phyloP scores from a whole-genome alignment of 2,888 invertebrate genomes.

The Sesia apiformis region DNA sequence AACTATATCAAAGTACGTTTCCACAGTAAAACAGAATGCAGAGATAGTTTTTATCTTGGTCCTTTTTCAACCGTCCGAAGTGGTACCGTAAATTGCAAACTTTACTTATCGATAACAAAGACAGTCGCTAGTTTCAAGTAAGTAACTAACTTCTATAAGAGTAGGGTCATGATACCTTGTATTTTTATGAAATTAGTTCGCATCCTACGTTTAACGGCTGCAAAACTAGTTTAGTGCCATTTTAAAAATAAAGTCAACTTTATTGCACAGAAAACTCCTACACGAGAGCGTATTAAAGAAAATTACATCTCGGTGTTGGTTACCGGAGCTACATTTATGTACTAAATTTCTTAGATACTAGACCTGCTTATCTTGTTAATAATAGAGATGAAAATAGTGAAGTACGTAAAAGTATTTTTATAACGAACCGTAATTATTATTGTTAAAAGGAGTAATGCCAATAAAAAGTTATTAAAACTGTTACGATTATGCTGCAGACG shows the following conservation, averaged over 20 bases:
- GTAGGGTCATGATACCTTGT: neutral
- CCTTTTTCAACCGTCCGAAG: neutral
- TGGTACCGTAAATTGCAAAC: constrained; percentile 1
- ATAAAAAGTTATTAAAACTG: too few species aligned
- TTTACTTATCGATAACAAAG: constrained; percentile 1
- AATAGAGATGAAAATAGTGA: too few species aligned
- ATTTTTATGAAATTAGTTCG: constrained; percentile 5
- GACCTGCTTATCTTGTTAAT: too few species aligned
- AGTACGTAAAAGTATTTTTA: too few species aligned
- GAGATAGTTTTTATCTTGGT: neutral
- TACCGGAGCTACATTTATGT: neutral
- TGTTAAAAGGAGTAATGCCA: too few species aligned
- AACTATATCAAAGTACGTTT: too few species aligned
- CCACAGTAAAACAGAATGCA: neutral
- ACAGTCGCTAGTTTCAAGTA: neutral
- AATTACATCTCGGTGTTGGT: neutral
- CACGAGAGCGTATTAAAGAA: neutral
- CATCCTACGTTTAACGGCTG: neutral
- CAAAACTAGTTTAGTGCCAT: constrained; percentile 1
- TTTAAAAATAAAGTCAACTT: constrained; percentile 2
- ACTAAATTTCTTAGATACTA: too few species aligned
- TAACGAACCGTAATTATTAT: too few species aligned
- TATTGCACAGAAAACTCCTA: neutral
- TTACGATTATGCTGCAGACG: too few species aligned
- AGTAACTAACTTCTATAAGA: neutral